Conservation (phyloP, 2,797 vertebrate species). For the Vireo griseus region DNA sequence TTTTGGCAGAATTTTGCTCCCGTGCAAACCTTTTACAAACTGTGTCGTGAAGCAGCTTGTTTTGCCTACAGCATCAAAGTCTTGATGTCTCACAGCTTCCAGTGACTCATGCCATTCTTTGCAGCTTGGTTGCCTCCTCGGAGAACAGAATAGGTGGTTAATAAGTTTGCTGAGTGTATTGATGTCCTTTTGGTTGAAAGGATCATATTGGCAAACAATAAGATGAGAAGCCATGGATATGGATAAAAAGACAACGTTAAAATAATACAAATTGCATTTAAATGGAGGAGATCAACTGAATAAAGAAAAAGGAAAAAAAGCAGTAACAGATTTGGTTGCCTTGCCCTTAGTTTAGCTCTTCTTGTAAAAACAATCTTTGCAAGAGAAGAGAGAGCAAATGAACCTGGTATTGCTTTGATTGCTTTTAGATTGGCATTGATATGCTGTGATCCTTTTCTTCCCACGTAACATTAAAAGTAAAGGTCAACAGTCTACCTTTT, state of each 20-base stretch:
- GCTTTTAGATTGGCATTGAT: not conserved
- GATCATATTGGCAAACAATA: not conserved
- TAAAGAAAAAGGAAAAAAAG: not conserved
- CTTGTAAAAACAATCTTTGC: not conserved
- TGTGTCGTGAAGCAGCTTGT: conserved; percentile 24
- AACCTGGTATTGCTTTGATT: not conserved
- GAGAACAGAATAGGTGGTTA: not conserved
- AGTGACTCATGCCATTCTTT: conserved; percentile 17
- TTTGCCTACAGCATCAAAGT: conserved; percentile 30
- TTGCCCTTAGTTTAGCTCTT: not conserved
- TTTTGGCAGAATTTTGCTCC: not conserved
- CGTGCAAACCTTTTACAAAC: not conserved
- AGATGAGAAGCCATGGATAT: not conserved
- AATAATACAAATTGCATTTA: not conserved
- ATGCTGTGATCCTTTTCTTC: not conserved
- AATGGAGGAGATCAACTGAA: not conserved
- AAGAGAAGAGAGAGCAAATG: not conserved
- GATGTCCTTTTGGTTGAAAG: conserved; percentile 3
- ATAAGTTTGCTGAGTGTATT: not conserved
- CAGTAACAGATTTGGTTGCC: not conserved
- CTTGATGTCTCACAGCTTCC: not conserved
- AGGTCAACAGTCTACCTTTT: not conserved
- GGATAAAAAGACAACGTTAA: not conserved
- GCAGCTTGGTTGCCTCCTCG: not conserved
- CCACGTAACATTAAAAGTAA: not conserved